Percentiles rank a stretch among this genome's conserved stretches.
phyloP scores from a whole-genome alignment of 2,888 invertebrate genomes.

The Pollenia labialis region DNA sequence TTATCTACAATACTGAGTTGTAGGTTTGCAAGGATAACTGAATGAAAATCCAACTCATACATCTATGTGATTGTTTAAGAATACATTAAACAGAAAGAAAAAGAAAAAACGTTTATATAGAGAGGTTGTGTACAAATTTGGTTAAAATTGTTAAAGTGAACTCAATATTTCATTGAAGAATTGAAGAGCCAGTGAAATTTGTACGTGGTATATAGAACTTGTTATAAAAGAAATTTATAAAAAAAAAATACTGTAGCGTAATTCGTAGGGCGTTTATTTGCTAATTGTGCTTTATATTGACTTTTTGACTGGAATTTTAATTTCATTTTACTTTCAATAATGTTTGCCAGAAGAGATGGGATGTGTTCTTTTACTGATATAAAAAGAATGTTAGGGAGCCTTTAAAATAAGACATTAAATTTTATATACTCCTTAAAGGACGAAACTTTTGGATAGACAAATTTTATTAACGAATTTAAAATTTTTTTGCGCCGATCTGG shows the following conservation, averaged over 20 bases:
- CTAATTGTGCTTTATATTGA: constrained; percentile 39
- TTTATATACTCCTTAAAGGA: too few relatives aligned
- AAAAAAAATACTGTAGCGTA: neutral
- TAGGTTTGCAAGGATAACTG: constrained; percentile 1
- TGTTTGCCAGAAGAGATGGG: neutral
- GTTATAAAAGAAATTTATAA: neutral
- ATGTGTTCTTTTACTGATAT: neutral
- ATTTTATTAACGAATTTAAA: too few relatives aligned
- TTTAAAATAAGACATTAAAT: too few relatives aligned
- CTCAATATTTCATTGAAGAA: constrained; percentile 24
- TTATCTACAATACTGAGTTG: constrained; percentile 24
- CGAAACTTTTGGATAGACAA: too few relatives aligned
- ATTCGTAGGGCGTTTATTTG: constrained; percentile 33
- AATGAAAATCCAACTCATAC: constrained; percentile 23
- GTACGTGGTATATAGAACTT: neutral
- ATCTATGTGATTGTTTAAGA: constrained; percentile 1
- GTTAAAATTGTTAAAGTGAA: constrained; percentile 34
- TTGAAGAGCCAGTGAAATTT: neutral
- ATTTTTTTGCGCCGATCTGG: too few relatives aligned
- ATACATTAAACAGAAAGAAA: constrained; percentile 9
- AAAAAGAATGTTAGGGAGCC: neutral
- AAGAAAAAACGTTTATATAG: neutral
- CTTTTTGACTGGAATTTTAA: constrained; percentile 7
- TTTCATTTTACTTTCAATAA: neutral
- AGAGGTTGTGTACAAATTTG: constrained; percentile 9